Evolutionary conservation across 2,113 vertebrate species (phyloP).

Genomic region (Upupa epops): DNA sequence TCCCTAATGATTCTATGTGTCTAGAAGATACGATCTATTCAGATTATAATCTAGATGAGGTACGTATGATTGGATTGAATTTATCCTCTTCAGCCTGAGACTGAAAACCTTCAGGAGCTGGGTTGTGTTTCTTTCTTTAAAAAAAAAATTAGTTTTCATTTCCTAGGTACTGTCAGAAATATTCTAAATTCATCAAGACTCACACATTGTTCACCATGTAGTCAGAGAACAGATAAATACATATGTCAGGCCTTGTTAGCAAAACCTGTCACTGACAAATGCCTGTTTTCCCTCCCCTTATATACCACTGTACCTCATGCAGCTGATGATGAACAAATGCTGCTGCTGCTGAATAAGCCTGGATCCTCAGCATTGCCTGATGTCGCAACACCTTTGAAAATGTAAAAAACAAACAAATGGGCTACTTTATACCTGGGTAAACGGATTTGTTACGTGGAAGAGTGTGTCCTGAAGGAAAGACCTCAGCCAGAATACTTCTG

Average conservation of each 20-base stretch:
- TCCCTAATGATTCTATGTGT: too few relatives aligned
- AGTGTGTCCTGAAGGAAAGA: not conserved
- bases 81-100: not conserved
- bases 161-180: slow-evolving; percentile 11
- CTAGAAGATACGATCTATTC: not conserved
- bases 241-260: not conserved
- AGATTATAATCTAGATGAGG: not conserved
- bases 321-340: slow-evolving; percentile 40
- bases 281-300: not conserved
- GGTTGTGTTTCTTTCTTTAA: not conserved
- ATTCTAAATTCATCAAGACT: not conserved
- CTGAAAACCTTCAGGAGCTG: not conserved
- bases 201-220: not conserved
- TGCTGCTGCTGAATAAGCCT: slow-evolving; percentile 17
- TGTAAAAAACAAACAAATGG: not conserved
- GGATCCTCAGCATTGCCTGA: not conserved
- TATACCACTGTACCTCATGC: not conserved
- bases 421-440: not conserved
- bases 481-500: not conserved
- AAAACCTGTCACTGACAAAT: not conserved
- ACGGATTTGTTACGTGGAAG: not conserved
- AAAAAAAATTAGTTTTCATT: not conserved
- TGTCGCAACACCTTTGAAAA: slow-evolving; percentile 20
- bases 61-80: not conserved
- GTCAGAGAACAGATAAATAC: slow-evolving; percentile 25